phyloP scores from a whole-genome alignment of 2,113 vertebrate species.

The Thamnophis sirtalis region DNA sequence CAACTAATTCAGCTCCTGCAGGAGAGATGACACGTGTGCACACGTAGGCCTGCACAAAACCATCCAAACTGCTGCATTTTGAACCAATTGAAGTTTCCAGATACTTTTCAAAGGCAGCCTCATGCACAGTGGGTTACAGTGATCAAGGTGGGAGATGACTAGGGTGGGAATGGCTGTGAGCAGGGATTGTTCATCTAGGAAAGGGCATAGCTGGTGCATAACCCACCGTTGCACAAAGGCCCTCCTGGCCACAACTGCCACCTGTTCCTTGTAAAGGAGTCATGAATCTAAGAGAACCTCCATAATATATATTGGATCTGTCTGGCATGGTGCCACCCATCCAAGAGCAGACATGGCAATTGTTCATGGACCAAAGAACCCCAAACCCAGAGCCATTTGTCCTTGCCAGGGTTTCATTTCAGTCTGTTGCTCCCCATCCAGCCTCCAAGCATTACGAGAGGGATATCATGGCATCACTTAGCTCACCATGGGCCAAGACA shows the following conservation, averaged over 20 bases:
- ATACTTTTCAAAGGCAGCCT: background rate
- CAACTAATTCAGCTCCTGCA: background rate
- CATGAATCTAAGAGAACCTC: background rate
- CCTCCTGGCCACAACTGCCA: background rate
- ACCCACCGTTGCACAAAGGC: background rate
- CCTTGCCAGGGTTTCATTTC: background rate
- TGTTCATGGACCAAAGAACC: background rate
- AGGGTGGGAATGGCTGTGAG: background rate
- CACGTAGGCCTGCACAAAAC: background rate
- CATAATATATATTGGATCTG: background rate
- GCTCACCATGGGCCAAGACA: background rate
- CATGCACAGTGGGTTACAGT: background rate
- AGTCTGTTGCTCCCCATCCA: background rate
- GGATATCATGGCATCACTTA: background rate
- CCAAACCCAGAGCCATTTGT: background rate
- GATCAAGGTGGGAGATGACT: background rate
- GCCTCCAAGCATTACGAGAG: background rate
- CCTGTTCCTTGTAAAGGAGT: background rate
- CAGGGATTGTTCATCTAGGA: background rate
- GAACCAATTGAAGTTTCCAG: background rate
- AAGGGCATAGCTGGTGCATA: background rate
- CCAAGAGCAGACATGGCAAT: background rate
- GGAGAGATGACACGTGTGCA: background rate
- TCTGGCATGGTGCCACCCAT: background rate
- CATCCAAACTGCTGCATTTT: background rate